Evolutionary conservation across 2,797 vertebrate species (phyloP), one percentile per base, ranked within the genome.

Genomic region (Peromyscus aztecus): DNA sequence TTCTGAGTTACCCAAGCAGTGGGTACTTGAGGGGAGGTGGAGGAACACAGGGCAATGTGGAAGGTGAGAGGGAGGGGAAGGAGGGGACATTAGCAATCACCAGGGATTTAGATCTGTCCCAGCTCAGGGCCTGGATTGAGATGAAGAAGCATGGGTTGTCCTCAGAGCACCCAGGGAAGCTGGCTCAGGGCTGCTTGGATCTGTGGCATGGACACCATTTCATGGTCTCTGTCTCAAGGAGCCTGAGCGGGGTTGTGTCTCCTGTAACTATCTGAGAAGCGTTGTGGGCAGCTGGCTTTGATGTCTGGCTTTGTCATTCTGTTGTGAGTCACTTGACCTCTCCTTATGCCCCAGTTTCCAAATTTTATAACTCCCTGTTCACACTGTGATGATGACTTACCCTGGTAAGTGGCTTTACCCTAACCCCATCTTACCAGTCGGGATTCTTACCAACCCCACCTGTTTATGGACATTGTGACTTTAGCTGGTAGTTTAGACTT

Each of bases 331-430:
- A 21, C 43, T 43, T 71, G 63, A 63, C 69, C 16, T 86, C 37
- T 91, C 81, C 40, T 65, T 82, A 1, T 24, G 57, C 65, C 81
- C 92, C n/a, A 49, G 57, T 94, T 93, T 78, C 55, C 73, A 93
- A 52, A 75, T 31, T 94, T 77, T 83, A 67, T 63, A 89, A 23
- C 43, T 83, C 43, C 65, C 2, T 49, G 73, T 59, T 91, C 91
- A 76, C 40, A 59, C 16, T 14, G 2, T 71, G 69, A 78, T 8
- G 12, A 52, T 49, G 49, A 34, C 9, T 71, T 37, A 67, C 43
- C 40, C 21, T 76, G 77, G 80, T 10, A 90, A 91, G 46, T 75
- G 17, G 27, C 34, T 89, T 46, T 12, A 21, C 37, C 23, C 55
- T 21, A 52, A 1, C 29, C 16, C 61, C 0, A 2, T 2, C 59